Percentiles rank a stretch among this genome's conserved stretches.
Conservation (phyloP, 2,888 invertebrate species). For the Tetragnatha montana region DNA sequence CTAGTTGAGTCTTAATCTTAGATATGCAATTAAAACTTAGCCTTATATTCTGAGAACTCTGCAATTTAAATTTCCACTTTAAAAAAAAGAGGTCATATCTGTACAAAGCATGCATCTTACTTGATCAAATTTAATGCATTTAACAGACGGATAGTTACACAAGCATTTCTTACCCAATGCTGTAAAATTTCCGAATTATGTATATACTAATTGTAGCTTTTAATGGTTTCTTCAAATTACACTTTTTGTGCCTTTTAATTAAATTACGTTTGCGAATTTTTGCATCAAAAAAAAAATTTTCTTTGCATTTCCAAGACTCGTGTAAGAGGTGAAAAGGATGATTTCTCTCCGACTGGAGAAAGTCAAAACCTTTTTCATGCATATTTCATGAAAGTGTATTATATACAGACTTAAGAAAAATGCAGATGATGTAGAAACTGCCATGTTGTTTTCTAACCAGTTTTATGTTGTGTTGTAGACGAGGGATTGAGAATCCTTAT, state of each 20-base stretch:
- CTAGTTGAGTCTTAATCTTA: too few species aligned
- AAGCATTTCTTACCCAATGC: neutral
- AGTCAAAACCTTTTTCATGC: constrained; percentile 13
- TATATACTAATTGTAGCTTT: neutral
- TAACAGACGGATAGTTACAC: neutral
- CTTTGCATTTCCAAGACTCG: constrained; percentile 34
- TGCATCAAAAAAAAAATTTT: neutral
- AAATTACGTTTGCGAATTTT: neutral
- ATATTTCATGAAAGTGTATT: constrained; percentile 31
- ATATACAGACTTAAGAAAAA: constrained; percentile 29
- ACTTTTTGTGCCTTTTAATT: neutral
- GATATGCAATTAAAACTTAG: too few species aligned
- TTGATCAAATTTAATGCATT: neutral
- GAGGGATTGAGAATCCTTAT: constrained; percentile 68
- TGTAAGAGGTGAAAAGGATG: constrained; percentile 33
- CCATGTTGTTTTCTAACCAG: constrained; percentile 54
- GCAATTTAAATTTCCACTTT: neutral
- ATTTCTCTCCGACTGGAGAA: constrained; percentile 36
- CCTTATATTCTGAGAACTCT: neutral
- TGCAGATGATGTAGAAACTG: constrained; percentile 46
- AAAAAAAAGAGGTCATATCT: neutral
- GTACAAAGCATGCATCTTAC: neutral
- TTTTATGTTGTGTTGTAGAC: constrained; percentile 66
- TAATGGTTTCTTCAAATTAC: neutral
- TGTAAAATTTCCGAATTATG: neutral